Conservation (phyloP, 2,888 invertebrate species). For the Eristalis arbustorum region DNA sequence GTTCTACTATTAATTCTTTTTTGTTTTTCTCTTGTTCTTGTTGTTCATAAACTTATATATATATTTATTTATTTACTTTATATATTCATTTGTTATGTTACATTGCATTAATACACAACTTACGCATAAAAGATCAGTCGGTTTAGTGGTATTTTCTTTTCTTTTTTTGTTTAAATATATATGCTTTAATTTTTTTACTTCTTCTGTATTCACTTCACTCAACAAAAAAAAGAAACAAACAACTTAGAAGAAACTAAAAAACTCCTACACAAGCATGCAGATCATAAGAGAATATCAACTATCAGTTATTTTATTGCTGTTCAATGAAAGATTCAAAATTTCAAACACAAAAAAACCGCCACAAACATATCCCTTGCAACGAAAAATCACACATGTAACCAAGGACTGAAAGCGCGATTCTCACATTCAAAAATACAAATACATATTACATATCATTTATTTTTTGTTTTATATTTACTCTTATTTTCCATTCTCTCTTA, state of each 20-base stretch:
- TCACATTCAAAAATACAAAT: too few relatives aligned
- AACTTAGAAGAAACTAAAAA: too few relatives aligned
- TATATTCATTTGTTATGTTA: not conserved
- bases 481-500: not conserved
- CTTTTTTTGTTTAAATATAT: slow-evolving; percentile 11
- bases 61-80: slow-evolving; percentile 28
- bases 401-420: not conserved
- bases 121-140: slow-evolving; percentile 55
- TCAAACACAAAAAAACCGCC: too few relatives aligned
- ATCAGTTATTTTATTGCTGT: too few relatives aligned
- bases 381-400: not conserved
- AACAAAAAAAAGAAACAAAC: not conserved
- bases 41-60: slow-evolving; percentile 21
- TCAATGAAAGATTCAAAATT: too few relatives aligned
- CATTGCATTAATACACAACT: slow-evolving; percentile 41
- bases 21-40: slow-evolving; percentile 2
- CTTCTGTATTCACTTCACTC: not conserved
- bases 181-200: not conserved
- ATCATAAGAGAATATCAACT: not conserved
- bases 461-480: not conserved
- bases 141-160: slow-evolving; percentile 28
- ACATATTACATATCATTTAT: not conserved
- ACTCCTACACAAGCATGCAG: too few relatives aligned
- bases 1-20: slow-evolving; percentile 6
- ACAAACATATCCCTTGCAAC: not conserved